Evolutionary conservation across 2,113 vertebrate genomes (phyloP).

Genomic region (Chroicocephalus ridibundus): DNA sequence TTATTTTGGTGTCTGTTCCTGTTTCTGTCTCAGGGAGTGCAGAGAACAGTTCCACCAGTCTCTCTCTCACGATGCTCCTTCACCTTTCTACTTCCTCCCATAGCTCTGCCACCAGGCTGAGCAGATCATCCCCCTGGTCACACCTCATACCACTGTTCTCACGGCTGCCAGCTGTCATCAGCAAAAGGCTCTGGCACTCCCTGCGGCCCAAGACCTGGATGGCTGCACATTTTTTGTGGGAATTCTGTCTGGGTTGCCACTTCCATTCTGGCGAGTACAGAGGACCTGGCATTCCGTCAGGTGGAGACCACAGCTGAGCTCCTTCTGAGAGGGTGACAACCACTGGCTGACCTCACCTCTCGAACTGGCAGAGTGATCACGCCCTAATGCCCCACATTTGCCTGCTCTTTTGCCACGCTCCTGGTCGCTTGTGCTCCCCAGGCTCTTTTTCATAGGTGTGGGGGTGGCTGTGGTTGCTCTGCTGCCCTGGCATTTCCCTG

Average conservation of each 20-base stretch:
- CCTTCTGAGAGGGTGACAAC: background rate
- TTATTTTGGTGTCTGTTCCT: background rate
- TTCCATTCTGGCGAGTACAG: background rate
- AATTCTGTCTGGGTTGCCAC: background rate
- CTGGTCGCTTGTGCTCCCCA: background rate
- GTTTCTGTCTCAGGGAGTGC: background rate
- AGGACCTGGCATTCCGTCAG: background rate
- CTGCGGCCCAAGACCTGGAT: background rate
- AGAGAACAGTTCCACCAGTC: background rate
- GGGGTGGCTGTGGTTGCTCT: background rate
- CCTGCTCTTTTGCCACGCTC: too few relatives aligned
- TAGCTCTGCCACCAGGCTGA: background rate
- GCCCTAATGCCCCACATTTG: background rate
- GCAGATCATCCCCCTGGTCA: background rate
- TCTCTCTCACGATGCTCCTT: background rate
- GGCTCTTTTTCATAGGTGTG: background rate
- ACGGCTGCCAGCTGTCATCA: background rate
- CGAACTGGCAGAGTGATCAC: background rate
- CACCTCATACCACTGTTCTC: background rate
- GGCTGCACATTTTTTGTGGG: background rate
- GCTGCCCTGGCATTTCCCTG: background rate
- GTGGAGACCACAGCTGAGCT: background rate
- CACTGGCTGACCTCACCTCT: background rate
- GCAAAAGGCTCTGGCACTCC: background rate
- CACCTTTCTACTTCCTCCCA: background rate